Evolutionary conservation across 2,113 vertebrate genomes (phyloP).

Genomic region (pig (Sus scrofa)): T2T-Sscrofa CM000812.6:20591501-20592000

Average conservation of each 20-base stretch:
- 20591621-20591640: not conserved
- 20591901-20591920: conserved; percentile 5
- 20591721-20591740: not conserved
- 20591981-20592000: conserved; percentile 26
- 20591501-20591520: conserved; percentile 1
- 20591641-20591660: not conserved
- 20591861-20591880: not conserved
- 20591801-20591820: not conserved
- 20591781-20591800: not conserved
- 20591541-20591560: not conserved
- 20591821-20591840: not conserved
- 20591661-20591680: not conserved
- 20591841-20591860: not conserved
- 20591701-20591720: not conserved
- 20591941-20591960: not conserved
- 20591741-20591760: not conserved
- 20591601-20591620: not conserved
- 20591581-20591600: not conserved
- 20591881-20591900: not conserved
- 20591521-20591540: not conserved
- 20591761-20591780: not conserved
- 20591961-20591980: not conserved
- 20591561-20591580: conserved; percentile 4
- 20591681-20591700: not conserved
- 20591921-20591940: not conserved